Percentiles rank a stretch among this genome's conserved stretches.
These are phyloP conservation scores for Mastigias papua DNA, from an alignment of 30 jellyfish, hydroid and myxozoan species.

Conservation along the genomic window DNA sequence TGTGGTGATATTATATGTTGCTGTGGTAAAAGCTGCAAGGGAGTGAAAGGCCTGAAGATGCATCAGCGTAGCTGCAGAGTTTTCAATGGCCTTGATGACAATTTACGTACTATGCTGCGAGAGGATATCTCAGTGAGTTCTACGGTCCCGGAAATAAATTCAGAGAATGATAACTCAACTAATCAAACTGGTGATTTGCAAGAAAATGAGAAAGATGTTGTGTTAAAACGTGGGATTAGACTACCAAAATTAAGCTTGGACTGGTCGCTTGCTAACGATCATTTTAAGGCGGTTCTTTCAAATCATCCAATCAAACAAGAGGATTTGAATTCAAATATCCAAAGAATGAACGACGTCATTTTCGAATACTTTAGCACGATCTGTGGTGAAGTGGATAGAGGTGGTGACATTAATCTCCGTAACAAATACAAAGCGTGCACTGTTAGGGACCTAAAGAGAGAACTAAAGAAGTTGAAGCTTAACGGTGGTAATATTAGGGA, in stretches of 20 bases:
- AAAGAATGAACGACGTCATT: neutral
- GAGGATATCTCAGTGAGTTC: neutral
- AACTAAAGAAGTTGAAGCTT: neutral
- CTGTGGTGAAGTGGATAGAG: neutral
- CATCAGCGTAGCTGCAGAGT: neutral
- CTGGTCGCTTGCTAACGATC: neutral
- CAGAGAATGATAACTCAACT: neutral
- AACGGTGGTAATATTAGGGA: neutral
- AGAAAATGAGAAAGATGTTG: neutral
- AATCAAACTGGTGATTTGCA: neutral
- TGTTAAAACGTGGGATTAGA: neutral
- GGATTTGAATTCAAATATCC: neutral
- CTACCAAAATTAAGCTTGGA: neutral
- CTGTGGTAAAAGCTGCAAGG: neutral
- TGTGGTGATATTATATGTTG: neutral
- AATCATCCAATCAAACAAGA: neutral
- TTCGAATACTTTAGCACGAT: neutral
- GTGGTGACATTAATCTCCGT: neutral
- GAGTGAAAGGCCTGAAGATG: neutral
- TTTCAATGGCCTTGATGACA: neutral
- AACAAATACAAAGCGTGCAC: neutral
- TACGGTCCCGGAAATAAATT: neutral
- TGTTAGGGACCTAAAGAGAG: neutral
- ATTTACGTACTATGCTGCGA: neutral
- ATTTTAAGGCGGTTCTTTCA: neutral